Evolutionary conservation across 2,113 vertebrate species (phyloP), one percentile per base, ranked within the genome.

Genomic region (Tautogolabrus adspersus): DNA sequence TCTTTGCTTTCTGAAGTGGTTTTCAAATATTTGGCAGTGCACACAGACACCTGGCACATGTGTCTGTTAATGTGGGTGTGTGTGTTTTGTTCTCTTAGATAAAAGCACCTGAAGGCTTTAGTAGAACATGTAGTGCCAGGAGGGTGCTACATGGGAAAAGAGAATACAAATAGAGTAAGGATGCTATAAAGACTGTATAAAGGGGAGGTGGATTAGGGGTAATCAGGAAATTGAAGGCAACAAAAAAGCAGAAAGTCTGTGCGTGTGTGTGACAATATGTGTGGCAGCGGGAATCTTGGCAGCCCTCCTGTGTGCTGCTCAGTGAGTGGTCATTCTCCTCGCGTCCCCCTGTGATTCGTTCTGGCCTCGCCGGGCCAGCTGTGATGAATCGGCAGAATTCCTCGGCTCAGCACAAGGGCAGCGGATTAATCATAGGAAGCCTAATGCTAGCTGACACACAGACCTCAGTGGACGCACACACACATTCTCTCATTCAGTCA

Each of bases 341-440:
- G 83, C 76, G 77, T 86, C 88, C 69, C 83, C 12, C 30, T 89
- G 87, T 80, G 87, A 92, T 91, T 88, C 62, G 87, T 88, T 88
- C 84, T 79, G 83, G 86, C 85, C 91, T 80, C 66, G 77, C 64
- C 21, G 70, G 78, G 83, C 89, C 88, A 89, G 90, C 89, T 92
- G 89, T 92, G 93, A 93, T 94, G 93, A 94, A 88, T 93, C 92
- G 85, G 89, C 93, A 92, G 87, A 94, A 93, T 88, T 92, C 88
- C 88, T 85, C 83, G 12, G 84, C 87, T 87, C 75, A 81, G 79
- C 79, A 84, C 86, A 89, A 93, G 84, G 81, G 83, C 88, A 89
- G 60, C 40, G 66, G 80, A 91, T 92, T 92, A 92, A 92, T 91
- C 90, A 91, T 83, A 78, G 77, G 71, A 89, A 69, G 88, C 68